phyloP scores from a whole-genome alignment of 2,888 invertebrate genomes.

The Malthinus flaveolus region DNA sequence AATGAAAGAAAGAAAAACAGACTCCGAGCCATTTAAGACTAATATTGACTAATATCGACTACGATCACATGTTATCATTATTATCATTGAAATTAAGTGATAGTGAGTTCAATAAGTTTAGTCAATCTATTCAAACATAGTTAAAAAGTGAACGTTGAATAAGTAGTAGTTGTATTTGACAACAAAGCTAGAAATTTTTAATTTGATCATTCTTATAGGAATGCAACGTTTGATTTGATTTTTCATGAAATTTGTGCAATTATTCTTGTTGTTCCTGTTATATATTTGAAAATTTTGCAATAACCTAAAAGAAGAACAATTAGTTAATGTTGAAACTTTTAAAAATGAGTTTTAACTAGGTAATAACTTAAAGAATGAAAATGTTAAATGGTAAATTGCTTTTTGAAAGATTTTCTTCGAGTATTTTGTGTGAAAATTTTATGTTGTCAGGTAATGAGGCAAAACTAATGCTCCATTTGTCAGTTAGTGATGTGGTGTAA shows the following conservation, averaged over 20 bases:
- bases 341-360: too few species aligned
- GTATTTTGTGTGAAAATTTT: constrained; percentile 16
- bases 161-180: constrained; percentile 6
- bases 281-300: too few species aligned
- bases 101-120: constrained; percentile 22
- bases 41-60: constrained; percentile 24
- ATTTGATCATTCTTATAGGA: too few species aligned
- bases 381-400: constrained; percentile 3
- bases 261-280: too few species aligned
- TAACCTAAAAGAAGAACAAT: too few species aligned
- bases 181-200: too few species aligned
- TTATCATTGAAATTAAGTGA: constrained; percentile 27
- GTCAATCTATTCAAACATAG: constrained; percentile 12
- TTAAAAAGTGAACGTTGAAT: constrained; percentile 7
- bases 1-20: constrained; percentile 26
- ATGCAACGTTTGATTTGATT: too few species aligned
- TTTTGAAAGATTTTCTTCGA: too few species aligned
- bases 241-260: too few species aligned
- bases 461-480: constrained; percentile 16
- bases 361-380: background rate
- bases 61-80: constrained; percentile 21
- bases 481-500: constrained; percentile 10
- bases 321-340: too few species aligned
- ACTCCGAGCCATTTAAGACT: constrained; percentile 49
- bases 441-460: background rate